Percentiles rank a stretch among this genome's conserved stretches.
phyloP scores from a whole-genome alignment of 2,797 vertebrate genomes.

The Oreochromis grahami region DNA sequence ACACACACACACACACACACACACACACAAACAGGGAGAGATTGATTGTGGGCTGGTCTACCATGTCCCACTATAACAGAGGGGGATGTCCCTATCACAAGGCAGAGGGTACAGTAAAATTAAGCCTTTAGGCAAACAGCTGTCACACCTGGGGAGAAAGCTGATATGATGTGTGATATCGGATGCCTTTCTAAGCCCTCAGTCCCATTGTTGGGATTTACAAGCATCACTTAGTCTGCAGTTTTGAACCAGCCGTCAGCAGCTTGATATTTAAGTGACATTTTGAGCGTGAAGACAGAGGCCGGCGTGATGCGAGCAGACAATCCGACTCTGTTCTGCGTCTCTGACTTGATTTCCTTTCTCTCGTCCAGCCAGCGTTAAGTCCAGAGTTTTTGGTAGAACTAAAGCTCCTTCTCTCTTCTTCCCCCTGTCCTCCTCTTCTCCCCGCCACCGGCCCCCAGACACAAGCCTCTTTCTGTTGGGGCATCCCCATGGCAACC shows the following conservation, averaged over 20 bases:
- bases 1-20: background rate
- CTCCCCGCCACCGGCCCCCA: slow-evolving; percentile 76
- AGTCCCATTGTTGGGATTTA: slow-evolving; percentile 44
- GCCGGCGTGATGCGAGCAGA: slow-evolving; percentile 20
- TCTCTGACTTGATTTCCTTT: slow-evolving; percentile 56
- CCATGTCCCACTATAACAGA: slow-evolving; percentile 14
- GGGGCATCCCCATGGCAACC: slow-evolving; percentile 79
- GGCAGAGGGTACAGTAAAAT: slow-evolving; percentile 22
- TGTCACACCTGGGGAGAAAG: slow-evolving; percentile 61
- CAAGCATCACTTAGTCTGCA: slow-evolving; percentile 44
- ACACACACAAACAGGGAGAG: background rate
- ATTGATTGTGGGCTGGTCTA: slow-evolving; percentile 37
- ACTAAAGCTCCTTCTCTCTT: slow-evolving; percentile 60
- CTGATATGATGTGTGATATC: slow-evolving; percentile 48
- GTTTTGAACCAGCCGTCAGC: slow-evolving; percentile 5
- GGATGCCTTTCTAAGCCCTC: slow-evolving; percentile 39
- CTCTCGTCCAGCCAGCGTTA: slow-evolving; percentile 39
- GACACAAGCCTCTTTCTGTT: slow-evolving; percentile 85
- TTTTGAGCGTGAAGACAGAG: slow-evolving; percentile 5
- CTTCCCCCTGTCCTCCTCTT: slow-evolving; percentile 59
- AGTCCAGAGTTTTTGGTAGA: slow-evolving; percentile 49
- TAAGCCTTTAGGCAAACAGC: slow-evolving; percentile 37
- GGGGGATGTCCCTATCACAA: slow-evolving; percentile 39
- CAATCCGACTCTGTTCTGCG: slow-evolving; percentile 62
- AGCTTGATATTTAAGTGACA: slow-evolving; percentile 25